Percentiles rank a stretch among this genome's conserved stretches.
Conservation (phyloP, 2,888 invertebrate species). For the Athalia circularis region DNA sequence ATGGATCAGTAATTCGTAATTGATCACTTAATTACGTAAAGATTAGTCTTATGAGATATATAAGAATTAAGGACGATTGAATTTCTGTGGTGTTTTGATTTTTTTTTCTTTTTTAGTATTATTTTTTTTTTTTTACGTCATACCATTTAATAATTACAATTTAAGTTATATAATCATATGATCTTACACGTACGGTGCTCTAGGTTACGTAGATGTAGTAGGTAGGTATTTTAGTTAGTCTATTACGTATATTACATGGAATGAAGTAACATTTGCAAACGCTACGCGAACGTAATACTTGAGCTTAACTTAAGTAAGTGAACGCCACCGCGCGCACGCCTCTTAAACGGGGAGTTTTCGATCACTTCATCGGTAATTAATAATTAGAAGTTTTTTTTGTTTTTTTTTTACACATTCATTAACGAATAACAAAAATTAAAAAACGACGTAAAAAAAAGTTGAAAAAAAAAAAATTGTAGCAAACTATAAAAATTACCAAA, state of each 20-base stretch:
- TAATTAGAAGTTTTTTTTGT: too few relatives aligned
- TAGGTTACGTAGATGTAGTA: constrained; percentile 73
- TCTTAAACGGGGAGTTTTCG: constrained; percentile 15
- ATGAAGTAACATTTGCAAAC: constrained; percentile 72
- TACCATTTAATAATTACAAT: constrained; percentile 75
- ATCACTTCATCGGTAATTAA: neutral
- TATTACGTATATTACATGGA: constrained; percentile 75
- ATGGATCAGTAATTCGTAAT: neutral
- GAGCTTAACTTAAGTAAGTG: constrained; percentile 66
- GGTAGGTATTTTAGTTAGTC: constrained; percentile 71
- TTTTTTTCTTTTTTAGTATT: constrained; percentile 29
- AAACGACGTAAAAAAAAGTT: too few relatives aligned
- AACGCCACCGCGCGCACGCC: constrained; percentile 31
- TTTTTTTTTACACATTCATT: too few relatives aligned
- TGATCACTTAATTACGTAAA: neutral
- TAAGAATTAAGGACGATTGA: constrained; percentile 32
- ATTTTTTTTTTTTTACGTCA: constrained; percentile 66
- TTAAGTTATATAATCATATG: constrained; percentile 73
- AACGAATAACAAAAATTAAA: too few relatives aligned
- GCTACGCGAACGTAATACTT: constrained; percentile 74
- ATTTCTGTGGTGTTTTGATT: constrained; percentile 39
- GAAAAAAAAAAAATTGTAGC: too few relatives aligned
- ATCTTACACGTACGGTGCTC: constrained; percentile 73
- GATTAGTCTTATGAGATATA: neutral
- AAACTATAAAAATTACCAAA: too few relatives aligned